Evolutionary conservation across 2,113 vertebrate genomes (phyloP).

Genomic region (Empidonax alnorum): DNA sequence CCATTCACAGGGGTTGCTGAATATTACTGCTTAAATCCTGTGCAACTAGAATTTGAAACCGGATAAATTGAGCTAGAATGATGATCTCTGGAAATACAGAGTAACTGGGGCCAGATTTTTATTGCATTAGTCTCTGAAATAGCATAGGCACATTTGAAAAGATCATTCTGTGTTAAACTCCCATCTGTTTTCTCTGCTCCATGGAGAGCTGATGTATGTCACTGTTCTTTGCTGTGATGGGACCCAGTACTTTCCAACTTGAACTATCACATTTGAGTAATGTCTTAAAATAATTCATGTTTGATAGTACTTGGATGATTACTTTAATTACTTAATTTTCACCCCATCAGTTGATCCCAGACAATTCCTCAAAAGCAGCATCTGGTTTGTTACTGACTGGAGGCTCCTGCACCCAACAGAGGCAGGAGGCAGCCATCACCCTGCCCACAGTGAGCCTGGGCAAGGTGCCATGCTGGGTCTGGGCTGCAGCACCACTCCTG

Average conservation of each 20-base stretch:
- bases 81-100: neutral
- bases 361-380: neutral
- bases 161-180: neutral
- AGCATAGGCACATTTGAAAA: neutral
- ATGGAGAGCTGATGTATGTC: neutral
- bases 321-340: neutral
- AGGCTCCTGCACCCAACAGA: neutral
- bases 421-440: neutral
- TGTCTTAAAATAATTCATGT: neutral
- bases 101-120: neutral
- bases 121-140: neutral
- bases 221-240: neutral
- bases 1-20: neutral
- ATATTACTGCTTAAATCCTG: neutral
- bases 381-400: neutral
- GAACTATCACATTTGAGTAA: neutral
- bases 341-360: neutral
- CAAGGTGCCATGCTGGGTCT: neutral
- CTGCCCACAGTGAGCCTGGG: neutral
- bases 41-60: neutral
- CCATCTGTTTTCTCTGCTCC: neutral
- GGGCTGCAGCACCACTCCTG: accelerated
- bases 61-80: neutral
- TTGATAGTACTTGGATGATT: neutral
- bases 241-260: neutral